phyloP scores from a whole-genome alignment of 2,888 invertebrate genomes.

The Didymodactylos carnosus region DNA sequence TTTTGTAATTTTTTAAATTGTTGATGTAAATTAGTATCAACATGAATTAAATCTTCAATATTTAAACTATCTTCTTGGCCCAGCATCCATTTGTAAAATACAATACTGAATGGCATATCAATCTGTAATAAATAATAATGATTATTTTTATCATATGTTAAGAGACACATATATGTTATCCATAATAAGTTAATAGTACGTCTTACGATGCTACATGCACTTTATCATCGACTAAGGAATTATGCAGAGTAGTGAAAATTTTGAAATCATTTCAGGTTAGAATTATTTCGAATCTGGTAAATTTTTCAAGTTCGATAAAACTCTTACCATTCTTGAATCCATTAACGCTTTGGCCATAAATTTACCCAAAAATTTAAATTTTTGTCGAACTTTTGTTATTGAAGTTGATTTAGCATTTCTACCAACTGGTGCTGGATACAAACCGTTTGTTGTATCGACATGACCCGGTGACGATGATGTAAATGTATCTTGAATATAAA shows the following conservation, averaged over 20 bases:
- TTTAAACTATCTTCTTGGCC: constrained; percentile 49
- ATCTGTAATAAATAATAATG: constrained; percentile 36
- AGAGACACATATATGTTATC: too few species aligned
- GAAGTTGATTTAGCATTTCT: not conserved
- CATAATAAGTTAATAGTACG: too few species aligned
- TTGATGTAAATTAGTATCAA: constrained; percentile 28
- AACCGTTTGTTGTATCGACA: constrained; percentile 49
- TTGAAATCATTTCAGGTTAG: too few species aligned
- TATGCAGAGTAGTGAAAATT: too few species aligned
- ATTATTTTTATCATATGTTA: too few species aligned
- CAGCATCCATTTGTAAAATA: constrained; percentile 87
- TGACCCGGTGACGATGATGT: constrained; percentile 15
- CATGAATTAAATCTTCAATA: constrained; percentile 51
- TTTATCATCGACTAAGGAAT: too few species aligned
- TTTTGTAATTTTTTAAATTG: not conserved
- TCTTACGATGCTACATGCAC: too few species aligned
- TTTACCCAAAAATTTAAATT: constrained; percentile 86
- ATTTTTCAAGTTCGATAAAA: too few species aligned
- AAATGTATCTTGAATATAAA: not conserved
- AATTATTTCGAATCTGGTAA: too few species aligned
- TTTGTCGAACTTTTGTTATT: constrained; percentile 39
- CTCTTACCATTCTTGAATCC: constrained; percentile 80
- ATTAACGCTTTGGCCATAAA: constrained; percentile 97
- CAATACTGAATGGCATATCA: constrained; percentile 78
- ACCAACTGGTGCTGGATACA: constrained; percentile 68